Evolutionary conservation across 2,797 vertebrate species (phyloP).

Genomic region (Ctenosaura bakeri): DNA sequence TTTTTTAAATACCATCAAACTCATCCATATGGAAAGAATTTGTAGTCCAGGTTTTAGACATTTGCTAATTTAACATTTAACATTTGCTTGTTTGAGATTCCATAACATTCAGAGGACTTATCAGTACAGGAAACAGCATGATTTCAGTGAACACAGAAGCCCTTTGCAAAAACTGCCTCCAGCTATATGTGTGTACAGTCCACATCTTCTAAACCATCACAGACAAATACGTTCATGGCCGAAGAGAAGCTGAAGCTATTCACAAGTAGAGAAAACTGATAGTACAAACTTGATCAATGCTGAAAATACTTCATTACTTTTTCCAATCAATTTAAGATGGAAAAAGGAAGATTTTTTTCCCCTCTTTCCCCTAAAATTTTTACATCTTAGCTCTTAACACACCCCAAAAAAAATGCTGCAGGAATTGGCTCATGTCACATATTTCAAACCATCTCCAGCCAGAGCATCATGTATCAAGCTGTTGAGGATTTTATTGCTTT

Average conservation of each 20-base stretch:
- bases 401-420: constrained; percentile 2
- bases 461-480: constrained; percentile 28
- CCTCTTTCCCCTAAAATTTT: not conserved
- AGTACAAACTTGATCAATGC: not conserved
- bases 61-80: no score
- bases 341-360: not conserved
- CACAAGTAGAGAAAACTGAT: not conserved
- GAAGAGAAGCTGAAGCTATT: not conserved
- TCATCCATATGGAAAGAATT: not conserved
- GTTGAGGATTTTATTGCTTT: constrained; percentile 51
- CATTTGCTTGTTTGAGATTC: not conserved
- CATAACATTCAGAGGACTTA: not conserved
- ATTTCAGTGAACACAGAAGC: not conserved
- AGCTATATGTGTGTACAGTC: not conserved
- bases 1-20: not conserved
- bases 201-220: not conserved
- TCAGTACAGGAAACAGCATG: not conserved
- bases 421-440: not conserved
- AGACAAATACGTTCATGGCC: not conserved
- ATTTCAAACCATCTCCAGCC: not conserved
- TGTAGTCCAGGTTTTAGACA: not conserved
- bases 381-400: not conserved
- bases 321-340: constrained; percentile 4
- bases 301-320: constrained; percentile 10
- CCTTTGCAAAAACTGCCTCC: not conserved